phyloP scores from a whole-genome alignment of 2,797 vertebrate genomes.

The Brachymystax lenok region DNA sequence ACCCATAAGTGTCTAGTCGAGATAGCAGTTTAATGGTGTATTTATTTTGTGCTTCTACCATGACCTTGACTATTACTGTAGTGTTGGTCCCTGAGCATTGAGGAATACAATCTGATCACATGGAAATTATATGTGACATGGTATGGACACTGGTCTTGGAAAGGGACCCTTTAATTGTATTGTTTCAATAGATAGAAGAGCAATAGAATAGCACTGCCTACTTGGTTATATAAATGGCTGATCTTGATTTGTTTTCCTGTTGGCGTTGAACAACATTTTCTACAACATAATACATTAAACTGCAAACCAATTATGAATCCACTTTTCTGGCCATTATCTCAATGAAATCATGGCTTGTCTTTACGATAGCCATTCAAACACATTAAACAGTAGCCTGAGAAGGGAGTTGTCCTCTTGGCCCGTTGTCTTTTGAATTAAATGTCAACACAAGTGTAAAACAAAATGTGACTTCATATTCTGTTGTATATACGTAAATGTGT shows the following conservation, averaged over 20 bases:
- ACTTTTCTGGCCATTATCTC: constrained; percentile 77
- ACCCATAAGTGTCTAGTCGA: constrained; percentile 22
- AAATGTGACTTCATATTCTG: constrained; percentile 73
- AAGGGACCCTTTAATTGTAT: constrained; percentile 43
- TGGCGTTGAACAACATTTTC: constrained; percentile 71
- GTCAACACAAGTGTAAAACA: constrained; percentile 79
- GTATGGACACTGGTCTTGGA: constrained; percentile 42
- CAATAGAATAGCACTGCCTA: background rate
- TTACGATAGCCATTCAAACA: constrained; percentile 70
- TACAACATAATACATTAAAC: constrained; percentile 72
- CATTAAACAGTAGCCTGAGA: constrained; percentile 67
- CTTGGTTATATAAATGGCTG: background rate
- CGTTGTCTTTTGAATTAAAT: constrained; percentile 78
- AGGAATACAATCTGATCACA: background rate
- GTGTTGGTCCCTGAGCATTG: background rate
- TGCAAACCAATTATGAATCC: constrained; percentile 75
- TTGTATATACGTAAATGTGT: constrained; percentile 74
- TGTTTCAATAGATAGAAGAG: background rate
- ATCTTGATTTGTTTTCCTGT: constrained; percentile 75
- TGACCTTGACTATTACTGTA: background rate
- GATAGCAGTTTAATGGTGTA: constrained; percentile 31
- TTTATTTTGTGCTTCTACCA: background rate
- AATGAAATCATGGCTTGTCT: constrained; percentile 73
- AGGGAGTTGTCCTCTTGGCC: constrained; percentile 66
- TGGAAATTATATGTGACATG: constrained; percentile 49